Evolutionary conservation across 2,888 invertebrate species (phyloP).

Genomic region (Serrognathus titanus): DNA sequence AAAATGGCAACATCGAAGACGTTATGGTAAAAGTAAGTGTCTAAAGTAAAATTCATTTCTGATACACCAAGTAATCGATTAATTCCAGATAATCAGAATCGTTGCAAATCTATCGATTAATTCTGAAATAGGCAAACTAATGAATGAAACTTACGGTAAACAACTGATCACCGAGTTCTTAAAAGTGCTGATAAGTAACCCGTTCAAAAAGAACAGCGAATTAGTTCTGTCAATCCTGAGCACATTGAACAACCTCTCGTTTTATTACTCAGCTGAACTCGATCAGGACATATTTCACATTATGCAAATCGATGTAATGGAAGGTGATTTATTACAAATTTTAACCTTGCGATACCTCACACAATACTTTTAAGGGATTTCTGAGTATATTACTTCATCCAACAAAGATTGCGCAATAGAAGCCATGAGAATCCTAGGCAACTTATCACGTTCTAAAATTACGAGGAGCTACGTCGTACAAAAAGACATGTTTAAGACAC

Average conservation of each 20-base stretch:
- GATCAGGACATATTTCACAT: conserved; percentile 49
- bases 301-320: conserved; percentile 51
- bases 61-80: neutral
- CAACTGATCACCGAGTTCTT: conserved; percentile 47
- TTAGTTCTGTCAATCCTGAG: conserved; percentile 74
- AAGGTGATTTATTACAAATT: conserved; percentile 41
- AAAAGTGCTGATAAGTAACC: conserved; percentile 49
- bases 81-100: conserved; percentile 68
- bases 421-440: conserved; percentile 77
- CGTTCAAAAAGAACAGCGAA: conserved; percentile 63
- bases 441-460: conserved; percentile 68
- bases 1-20: conserved; percentile 57
- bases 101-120: conserved; percentile 81
- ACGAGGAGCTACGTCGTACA: conserved; percentile 64
- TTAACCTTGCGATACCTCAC: neutral
- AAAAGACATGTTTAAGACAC: conserved; percentile 60
- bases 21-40: conserved; percentile 63
- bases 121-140: conserved; percentile 67
- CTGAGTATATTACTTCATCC: conserved; percentile 46
- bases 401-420: conserved; percentile 60
- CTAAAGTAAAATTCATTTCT: neutral
- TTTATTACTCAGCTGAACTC: conserved; percentile 57
- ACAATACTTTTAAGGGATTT: conserved; percentile 43
- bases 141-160: conserved; percentile 51
- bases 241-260: conserved; percentile 82